Evolutionary conservation across 1,140 invertebrate genomes (phyloP).

Genomic region (Onthophagus taurus): DNA sequence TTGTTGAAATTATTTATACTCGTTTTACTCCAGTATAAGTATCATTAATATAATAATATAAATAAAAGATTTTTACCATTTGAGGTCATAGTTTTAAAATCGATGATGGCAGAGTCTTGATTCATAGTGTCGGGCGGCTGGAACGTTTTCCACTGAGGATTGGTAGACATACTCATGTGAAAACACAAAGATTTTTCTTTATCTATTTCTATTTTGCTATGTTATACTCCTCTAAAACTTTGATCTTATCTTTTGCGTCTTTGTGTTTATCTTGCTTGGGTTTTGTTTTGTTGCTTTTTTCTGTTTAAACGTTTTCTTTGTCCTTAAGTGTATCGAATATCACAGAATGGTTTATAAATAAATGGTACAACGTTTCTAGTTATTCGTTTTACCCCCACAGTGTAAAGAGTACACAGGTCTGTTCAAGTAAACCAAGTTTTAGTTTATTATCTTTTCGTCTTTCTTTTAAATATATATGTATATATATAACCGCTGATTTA

Average conservation of each 20-base stretch:
- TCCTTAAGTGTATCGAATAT: conserved; percentile 42
- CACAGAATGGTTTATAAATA: conserved; percentile 39
- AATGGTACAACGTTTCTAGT: too few relatives aligned
- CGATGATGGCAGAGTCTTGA: conserved; percentile 64
- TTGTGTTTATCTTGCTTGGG: conserved; percentile 21
- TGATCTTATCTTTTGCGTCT: conserved; percentile 15
- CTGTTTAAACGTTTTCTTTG: conserved; percentile 31
- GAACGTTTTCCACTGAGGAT: conserved; percentile 88
- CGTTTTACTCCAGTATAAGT: background rate
- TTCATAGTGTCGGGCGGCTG: conserved; percentile 67
- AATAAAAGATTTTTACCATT: conserved; percentile 37
- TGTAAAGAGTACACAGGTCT: conserved; percentile 18
- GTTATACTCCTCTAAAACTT: too few relatives aligned
- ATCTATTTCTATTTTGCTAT: too few relatives aligned
- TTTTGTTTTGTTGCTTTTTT: too few relatives aligned
- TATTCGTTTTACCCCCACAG: conserved; percentile 32
- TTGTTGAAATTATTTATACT: background rate
- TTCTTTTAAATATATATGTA: conserved; percentile 9
- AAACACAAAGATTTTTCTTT: conserved; percentile 25
- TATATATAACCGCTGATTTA: background rate
- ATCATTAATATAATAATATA: background rate
- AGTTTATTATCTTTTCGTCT: background rate
- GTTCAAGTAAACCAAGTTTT: too few relatives aligned
- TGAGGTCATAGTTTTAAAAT: conserved; percentile 55
- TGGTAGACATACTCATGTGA: conserved; percentile 60